A percentile compares a stretch with the other conserved stretches of the same genome.
Conservation (phyloP, 2,888 invertebrate species). For the Cataglyphis rosenhaueri region DNA sequence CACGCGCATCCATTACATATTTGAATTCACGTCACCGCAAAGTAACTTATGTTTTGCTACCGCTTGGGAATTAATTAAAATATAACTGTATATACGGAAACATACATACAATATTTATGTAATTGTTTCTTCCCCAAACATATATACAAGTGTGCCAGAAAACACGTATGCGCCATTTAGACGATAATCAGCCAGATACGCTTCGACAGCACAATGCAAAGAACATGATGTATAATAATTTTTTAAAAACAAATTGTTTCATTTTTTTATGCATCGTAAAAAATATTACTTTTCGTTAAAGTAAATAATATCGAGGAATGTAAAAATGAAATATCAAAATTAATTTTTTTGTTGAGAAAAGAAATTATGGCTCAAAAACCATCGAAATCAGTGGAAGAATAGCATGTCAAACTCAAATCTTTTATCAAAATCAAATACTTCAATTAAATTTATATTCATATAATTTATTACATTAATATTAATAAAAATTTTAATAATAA, state of each 20-base stretch:
- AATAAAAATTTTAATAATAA: background rate
- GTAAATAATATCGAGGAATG: background rate
- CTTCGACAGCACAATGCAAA: slow-evolving; percentile 22
- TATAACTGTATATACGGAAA: slow-evolving; percentile 23
- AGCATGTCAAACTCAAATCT: background rate
- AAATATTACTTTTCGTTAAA: background rate
- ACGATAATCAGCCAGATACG: slow-evolving; percentile 27
- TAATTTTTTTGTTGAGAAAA: background rate
- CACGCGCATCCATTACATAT: background rate
- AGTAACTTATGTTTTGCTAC: slow-evolving; percentile 42
- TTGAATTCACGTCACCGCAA: slow-evolving; percentile 3
- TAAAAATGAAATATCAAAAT: background rate
- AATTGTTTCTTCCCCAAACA: slow-evolving; percentile 32
- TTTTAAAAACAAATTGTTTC: background rate
- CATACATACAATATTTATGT: background rate
- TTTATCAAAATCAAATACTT: background rate
- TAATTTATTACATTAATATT: background rate
- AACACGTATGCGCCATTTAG: slow-evolving; percentile 46
- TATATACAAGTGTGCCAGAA: slow-evolving; percentile 10
- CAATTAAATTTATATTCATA: background rate
- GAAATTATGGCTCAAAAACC: background rate
- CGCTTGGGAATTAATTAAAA: slow-evolving; percentile 46
- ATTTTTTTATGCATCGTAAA: slow-evolving; percentile 11
- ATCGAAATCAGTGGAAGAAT: background rate
- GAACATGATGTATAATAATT: slow-evolving; percentile 27